phyloP scores from a whole-genome alignment of 1,140 invertebrate genomes.

The Oedothorax gibbosus region DNA sequence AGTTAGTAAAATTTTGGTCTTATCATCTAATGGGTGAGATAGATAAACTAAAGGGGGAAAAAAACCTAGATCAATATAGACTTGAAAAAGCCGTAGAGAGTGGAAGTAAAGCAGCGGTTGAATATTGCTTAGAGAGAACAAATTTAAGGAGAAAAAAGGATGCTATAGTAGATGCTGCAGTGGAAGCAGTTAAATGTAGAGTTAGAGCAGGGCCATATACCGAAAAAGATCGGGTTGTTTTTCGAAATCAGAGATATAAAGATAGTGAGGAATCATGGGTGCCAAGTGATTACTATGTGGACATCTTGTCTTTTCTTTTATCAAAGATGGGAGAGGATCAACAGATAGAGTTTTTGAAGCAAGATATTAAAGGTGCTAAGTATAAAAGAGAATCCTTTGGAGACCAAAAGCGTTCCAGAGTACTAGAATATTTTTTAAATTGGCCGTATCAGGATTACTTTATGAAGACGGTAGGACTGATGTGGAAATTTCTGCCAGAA shows the following conservation, averaged over 20 bases:
- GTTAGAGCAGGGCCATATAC: too few relatives aligned
- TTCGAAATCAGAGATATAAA: slow-evolving; percentile 19
- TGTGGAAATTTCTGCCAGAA: slow-evolving; percentile 45
- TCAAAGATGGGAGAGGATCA: slow-evolving; percentile 8
- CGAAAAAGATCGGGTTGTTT: slow-evolving; percentile 39
- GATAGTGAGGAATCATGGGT: slow-evolving; percentile 46
- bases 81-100: slow-evolving; percentile 43
- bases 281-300: slow-evolving; percentile 45
- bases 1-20: slow-evolving; percentile 40
- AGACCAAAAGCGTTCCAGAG: slow-evolving; percentile 27
- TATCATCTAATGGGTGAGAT: slow-evolving; percentile 9
- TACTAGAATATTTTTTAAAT: slow-evolving; percentile 50
- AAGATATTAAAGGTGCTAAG: not conserved
- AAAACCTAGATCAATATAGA: not conserved
- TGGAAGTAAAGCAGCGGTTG: slow-evolving; percentile 34
- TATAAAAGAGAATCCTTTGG: not conserved
- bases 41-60: slow-evolving; percentile 30
- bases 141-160: not conserved
- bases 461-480: slow-evolving; percentile 24
- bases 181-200: slow-evolving; percentile 23
- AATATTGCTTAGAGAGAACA: slow-evolving; percentile 50
- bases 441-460: slow-evolving; percentile 38
- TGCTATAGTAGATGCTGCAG: slow-evolving; percentile 30
- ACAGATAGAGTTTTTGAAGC: slow-evolving; percentile 8
- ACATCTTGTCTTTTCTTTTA: slow-evolving; percentile 14